Percentiles rank a stretch among this genome's conserved stretches.
phyloP scores from a whole-genome alignment of 2,888 invertebrate genomes.

The Deroplatys truncata region DNA sequence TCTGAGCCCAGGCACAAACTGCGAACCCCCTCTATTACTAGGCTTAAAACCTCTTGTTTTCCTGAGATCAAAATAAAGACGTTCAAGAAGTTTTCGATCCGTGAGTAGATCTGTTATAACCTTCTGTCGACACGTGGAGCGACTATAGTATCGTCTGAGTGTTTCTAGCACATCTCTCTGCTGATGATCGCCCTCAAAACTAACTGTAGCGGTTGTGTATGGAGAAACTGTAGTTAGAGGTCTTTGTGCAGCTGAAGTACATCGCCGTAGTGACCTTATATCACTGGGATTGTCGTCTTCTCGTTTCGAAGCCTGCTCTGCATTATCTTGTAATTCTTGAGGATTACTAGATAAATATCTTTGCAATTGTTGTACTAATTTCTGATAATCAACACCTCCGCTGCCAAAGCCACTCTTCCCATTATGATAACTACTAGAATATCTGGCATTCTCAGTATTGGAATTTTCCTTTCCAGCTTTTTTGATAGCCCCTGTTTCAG shows the following conservation, averaged over 20 bases:
- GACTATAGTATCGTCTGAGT: slow-evolving; percentile 62
- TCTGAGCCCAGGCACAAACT: background rate
- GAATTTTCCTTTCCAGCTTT: background rate
- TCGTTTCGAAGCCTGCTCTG: background rate
- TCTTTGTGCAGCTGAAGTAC: slow-evolving; percentile 17
- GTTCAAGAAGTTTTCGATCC: slow-evolving; percentile 68
- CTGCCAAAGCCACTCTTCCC: background rate
- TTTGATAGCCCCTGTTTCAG: background rate
- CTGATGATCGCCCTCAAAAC: slow-evolving; percentile 51
- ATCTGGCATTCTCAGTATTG: background rate
- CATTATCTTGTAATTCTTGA: background rate
- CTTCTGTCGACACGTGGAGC: slow-evolving; percentile 61
- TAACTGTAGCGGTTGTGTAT: slow-evolving; percentile 27
- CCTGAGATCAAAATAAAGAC: slow-evolving; percentile 66
- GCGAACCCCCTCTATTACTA: slow-evolving; percentile 34
- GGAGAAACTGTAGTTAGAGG: slow-evolving; percentile 25
- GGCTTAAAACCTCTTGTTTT: slow-evolving; percentile 59
- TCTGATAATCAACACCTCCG: slow-evolving; percentile 55
- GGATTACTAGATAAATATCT: slow-evolving; percentile 47
- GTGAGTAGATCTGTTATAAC: slow-evolving; percentile 69
- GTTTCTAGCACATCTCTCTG: slow-evolving; percentile 62
- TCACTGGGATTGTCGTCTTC: background rate
- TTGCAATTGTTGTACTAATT: slow-evolving; percentile 60
- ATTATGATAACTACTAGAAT: background rate
- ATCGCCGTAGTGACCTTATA: background rate